phyloP scores from a whole-genome alignment of 2,113 vertebrate genomes.

The Gasterosteus nipponicus region DNA sequence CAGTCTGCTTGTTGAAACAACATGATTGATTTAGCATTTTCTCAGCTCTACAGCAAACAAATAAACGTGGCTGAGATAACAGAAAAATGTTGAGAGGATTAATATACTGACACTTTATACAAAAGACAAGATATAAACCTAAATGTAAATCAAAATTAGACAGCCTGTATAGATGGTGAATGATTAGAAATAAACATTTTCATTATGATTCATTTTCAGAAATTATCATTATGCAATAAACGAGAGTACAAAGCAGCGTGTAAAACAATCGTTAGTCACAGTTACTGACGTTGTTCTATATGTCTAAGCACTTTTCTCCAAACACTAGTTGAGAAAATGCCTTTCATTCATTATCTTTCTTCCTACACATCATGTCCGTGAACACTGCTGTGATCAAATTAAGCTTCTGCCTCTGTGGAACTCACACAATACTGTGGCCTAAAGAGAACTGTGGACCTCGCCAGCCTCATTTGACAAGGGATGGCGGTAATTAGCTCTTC shows the following conservation, averaged over 20 bases:
- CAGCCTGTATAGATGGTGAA: neutral
- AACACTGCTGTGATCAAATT: neutral
- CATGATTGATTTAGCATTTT: slow-evolving; percentile 1
- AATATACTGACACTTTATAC: neutral
- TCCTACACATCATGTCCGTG: neutral
- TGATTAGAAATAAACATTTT: neutral
- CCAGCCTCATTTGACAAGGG: neutral
- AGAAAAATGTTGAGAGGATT: neutral
- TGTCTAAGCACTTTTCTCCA: neutral
- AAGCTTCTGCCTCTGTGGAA: neutral
- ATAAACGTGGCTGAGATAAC: neutral
- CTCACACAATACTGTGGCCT: neutral
- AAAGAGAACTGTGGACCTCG: neutral
- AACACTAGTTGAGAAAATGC: neutral
- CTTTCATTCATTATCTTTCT: neutral
- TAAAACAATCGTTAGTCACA: neutral
- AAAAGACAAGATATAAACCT: neutral
- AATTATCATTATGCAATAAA: neutral
- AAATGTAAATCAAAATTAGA: neutral
- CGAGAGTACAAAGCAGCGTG: neutral
- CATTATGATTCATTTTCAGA: no score
- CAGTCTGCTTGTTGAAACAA: neutral
- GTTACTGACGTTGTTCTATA: neutral
- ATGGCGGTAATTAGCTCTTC: neutral
- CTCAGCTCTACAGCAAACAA: neutral